Conservation (phyloP, 2,113 vertebrate species). For the Peromyscus polionotus region DNA sequence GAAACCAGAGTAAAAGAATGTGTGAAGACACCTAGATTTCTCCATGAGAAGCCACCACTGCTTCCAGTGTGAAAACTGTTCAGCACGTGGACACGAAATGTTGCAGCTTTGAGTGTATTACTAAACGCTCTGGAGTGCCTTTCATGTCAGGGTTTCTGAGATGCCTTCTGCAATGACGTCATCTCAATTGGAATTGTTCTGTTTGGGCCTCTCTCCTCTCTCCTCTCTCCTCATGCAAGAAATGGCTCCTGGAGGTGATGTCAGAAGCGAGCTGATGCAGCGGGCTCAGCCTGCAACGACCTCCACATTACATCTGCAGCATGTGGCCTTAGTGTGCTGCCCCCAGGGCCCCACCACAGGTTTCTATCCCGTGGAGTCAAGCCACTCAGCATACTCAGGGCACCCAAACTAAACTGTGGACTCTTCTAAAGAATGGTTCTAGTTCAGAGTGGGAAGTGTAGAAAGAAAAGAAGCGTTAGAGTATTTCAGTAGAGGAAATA, state of each 20-base stretch:
- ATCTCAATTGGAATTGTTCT: slow-evolving; percentile 82
- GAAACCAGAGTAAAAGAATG: not conserved
- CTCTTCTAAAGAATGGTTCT: slow-evolving; percentile 41
- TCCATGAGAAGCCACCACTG: not conserved
- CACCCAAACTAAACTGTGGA: slow-evolving; percentile 22
- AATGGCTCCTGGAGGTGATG: slow-evolving; percentile 81
- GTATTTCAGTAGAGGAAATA: not conserved
- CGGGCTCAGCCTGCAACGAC: slow-evolving; percentile 84
- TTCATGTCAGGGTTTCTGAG: slow-evolving; percentile 81
- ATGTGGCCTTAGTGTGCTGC: slow-evolving; percentile 80
- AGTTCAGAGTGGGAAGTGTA: not conserved
- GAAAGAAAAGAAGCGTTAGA: not conserved
- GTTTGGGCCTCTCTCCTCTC: slow-evolving; percentile 81
- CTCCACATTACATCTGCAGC: slow-evolving; percentile 82
- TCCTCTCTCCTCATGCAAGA: slow-evolving; percentile 76
- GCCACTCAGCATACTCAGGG: slow-evolving; percentile 45
- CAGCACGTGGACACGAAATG: not conserved
- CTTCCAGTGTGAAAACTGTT: not conserved
- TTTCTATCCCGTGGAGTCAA: slow-evolving; percentile 43
- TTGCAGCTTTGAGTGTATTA: slow-evolving; percentile 76
- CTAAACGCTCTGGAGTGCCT: slow-evolving; percentile 78
- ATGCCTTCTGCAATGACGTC: slow-evolving; percentile 83
- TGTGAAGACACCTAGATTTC: not conserved
- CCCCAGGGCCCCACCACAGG: slow-evolving; percentile 81
- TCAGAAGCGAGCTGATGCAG: slow-evolving; percentile 84